Base-by-base conservation (phyloP, 2,797 vertebrate species). In the Danio tinwini region DNA sequence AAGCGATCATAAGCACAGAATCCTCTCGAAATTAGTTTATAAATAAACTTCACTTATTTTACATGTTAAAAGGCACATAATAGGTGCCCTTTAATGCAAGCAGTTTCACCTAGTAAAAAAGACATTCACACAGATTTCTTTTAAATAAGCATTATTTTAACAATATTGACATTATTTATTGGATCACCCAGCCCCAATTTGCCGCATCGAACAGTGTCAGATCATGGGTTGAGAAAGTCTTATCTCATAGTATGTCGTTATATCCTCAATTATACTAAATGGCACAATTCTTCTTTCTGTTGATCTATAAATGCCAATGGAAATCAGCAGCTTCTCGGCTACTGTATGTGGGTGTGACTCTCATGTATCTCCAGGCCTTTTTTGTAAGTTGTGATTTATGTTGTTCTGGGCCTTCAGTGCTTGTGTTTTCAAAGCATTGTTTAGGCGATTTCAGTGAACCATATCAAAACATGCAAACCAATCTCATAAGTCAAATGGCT, bases 401-500 rank as follows among this genome's bases (percentile, higher is more conserved):
- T 19, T 64, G 16, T 61, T 56, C 52, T 56, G 17, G 39, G 56
- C 42, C 58, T 52, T 49, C 10, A 40, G 45, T 74, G 44, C n/a
- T 19, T 17, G 7, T 9, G 17, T 70, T 69, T 69, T 21, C 1
- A 69, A 49, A 16, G 55, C 44, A 13, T 42, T 61, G n/a, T 73
- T 59, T 14, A 1, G 17, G 12, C 0, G 10, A 19, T 69, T 58
- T 61, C 13, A 42, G 55, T 69, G 21, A 64, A 77, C 16, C 64
- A 59, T 69, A 69, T 58, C 53, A 69, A 78, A 78, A 59, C 64
- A 50, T 58, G 63, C 63, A 13, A 55, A 58, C 11, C 52, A 49
- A 47, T 68, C 42, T 47, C 39, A 47, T 11, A 19, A 13, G 50
- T 21, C 13, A 65, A 64, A 53, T 64, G 42, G 9, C 62, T 56